Evolutionary conservation across 1,140 invertebrate species (phyloP), one percentile per base, ranked within the genome.

Genomic region (Camponotus floridanus): DNA sequence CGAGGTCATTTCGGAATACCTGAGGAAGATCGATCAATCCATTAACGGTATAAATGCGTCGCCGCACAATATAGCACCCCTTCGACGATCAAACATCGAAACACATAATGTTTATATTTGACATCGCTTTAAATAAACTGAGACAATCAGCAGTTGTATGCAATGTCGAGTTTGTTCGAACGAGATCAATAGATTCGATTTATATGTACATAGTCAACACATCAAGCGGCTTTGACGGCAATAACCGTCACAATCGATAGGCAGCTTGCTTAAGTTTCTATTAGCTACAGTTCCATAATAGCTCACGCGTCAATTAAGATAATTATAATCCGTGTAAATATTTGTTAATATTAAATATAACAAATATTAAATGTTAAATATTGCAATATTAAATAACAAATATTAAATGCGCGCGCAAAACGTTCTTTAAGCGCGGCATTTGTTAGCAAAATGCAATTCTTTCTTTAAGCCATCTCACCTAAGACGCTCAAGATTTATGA

Each of bases 1-100:
- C 79, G 48, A 5, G 85, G 55, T 51, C 62, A 51, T 59, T 21
- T 42, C 39, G 57, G 51, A 88, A 88, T 88, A 88, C 42, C 73
- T 61, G 48, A 88, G 86, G 59, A 55, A 70, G 64, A 88, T 85
- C 86, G 87, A 85, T 59, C 73, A 18, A 64, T 57, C 31, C 5
- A 18, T n/a, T 62, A 33, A 18, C 71, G 65, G 73, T 88, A 78
- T 78, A 78, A 78, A 88, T 59, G 86, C 51, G 11, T 61, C 73
- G 13, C 13, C 78, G 8, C 67, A 39, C 31, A 31, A 36, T 13
- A 0, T 48, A n/a, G 21, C 31, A 42, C n/a, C 36, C 33, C 33
- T n/a, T 26, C 21, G 15, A n/a, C 21, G n/a, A 7, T 36, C 55
- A 15, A 59, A 26, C 6, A 5, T 15, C 9, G 31, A 31, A 71